Evolutionary conservation across 2,888 invertebrate genomes (phyloP).

Genomic region (Cryptus viduatorius): DNA sequence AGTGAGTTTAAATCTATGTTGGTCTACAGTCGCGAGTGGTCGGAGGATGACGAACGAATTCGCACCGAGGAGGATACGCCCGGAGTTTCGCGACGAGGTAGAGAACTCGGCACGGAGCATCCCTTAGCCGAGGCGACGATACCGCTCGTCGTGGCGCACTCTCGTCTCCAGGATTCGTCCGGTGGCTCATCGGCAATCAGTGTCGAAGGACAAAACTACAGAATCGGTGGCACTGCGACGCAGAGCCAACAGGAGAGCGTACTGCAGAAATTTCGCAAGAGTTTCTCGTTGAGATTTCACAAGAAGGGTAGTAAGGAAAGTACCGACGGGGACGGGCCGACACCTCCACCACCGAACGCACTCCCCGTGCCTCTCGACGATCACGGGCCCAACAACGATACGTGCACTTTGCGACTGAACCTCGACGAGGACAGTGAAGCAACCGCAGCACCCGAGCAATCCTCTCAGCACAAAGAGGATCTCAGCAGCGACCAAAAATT

Average conservation of each 20-base stretch:
- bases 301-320: conserved; percentile 86
- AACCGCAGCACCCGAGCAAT: conserved; percentile 72
- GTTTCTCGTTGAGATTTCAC: conserved; percentile 88
- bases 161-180: conserved; percentile 76
- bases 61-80: conserved; percentile 72
- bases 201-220: conserved; percentile 70
- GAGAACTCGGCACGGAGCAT: conserved; percentile 78
- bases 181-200: conserved; percentile 62
- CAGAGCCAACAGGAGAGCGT: conserved; percentile 86
- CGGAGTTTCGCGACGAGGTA: conserved; percentile 51
- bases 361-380: conserved; percentile 59
- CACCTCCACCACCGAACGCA: conserved; percentile 74
- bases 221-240: conserved; percentile 58
- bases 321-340: conserved; percentile 83
- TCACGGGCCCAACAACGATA: conserved; percentile 50
- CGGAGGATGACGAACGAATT: conserved; percentile 74
- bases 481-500: conserved; percentile 80
- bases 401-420: conserved; percentile 55
- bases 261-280: conserved; percentile 90
- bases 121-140: conserved; percentile 80
- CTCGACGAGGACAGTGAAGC: conserved; percentile 73
- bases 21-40: conserved; percentile 78
- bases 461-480: conserved; percentile 80
- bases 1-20: conserved; percentile 39
- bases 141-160: conserved; percentile 78